Evolutionary conservation across 2,888 invertebrate species (phyloP), one percentile per base, ranked within the genome.

Genomic region (Drosophila ustulata): DNA sequence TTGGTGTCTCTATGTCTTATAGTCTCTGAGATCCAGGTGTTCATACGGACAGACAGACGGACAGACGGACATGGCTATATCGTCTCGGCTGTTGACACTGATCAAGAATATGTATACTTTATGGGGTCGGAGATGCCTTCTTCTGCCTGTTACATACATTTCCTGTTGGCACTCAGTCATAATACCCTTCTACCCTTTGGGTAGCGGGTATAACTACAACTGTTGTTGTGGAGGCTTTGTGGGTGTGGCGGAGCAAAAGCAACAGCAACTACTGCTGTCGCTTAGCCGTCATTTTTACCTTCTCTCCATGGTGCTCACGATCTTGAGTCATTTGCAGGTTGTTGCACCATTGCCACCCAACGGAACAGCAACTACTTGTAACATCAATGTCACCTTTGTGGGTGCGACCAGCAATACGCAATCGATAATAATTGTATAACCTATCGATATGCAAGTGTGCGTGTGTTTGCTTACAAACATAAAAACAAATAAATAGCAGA

Each of bases 321-420:
- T 91, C 91, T 91, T 91, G 91, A 90, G 90, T 91, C 83, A 90
- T 69, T 89, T 91, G 87, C 88, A 90, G 90, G 91, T 91, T 91
- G 90, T 90, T 91, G 91, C 90, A 89, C 91, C 80, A 74, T 37
- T 63, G 66, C 13, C 51, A 65, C 56, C 53, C 49, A 59, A 55
- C 43, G 28, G 34, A 45, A 32, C 34, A 46, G 62, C 61, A 63
- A 57, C 59, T 57, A 57, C 63, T 65, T 65, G 25, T 61, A 63
- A 63, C 59, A 58, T 62, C 72, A 66, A 72, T 75, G 74, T 59
- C 68, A 80, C 66, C 68, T 55, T 69, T 66, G 51, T 46, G 30
- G 59, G 47, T 61, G 62, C 49, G 45, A 37, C 76, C 32, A 39
- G 32, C 68, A 61, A 67, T 67, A 64, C 58, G 68, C 46, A 55